Base-by-base conservation (phyloP, 2,888 invertebrate species). In the Pristionchus exspectatus region DNA sequence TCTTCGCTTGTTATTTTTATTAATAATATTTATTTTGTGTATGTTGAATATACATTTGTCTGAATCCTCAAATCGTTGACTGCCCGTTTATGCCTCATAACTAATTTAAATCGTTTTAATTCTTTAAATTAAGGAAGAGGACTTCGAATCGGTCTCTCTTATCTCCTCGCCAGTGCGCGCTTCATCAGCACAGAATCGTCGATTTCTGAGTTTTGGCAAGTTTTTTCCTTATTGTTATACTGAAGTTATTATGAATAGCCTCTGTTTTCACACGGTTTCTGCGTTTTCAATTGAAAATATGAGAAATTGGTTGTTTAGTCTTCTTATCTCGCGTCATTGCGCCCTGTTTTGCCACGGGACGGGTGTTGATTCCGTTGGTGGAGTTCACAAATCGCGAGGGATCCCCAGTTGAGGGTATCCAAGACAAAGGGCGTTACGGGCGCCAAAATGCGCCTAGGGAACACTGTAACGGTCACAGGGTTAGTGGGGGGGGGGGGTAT, bases 141-240 rank as follows among this genome's bases (percentile, higher is more conserved):
- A 91, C 66, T 89, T 90, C 59, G 91, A 91, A 88, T 72, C 90
- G 38, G 91, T 90, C 77, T 91, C 91, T 50, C 91, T 91, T 21
- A 91, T 91, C 72, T 69, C 90, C 44, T 91, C 91, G 63, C 91
- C 91, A 2, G 88, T 87, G 7, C 83, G 90, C 30, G 54, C 33
- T 16, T 44, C 63, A 14, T 74, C 83, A 38, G 72, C 77, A 44
- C 30, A 38, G 33, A 90, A 90, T 69, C 90, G 91, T 5, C 87
- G 90, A 44, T 89, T 89, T 66, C 63, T 59, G 33, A 77, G 69
- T 24, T 87, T 87, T n/a, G 87, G 87, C 69, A 9, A 24, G n/a
- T n/a, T 12, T 69, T 69, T 38, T 44, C 14, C 38, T 44, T 24
- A 77, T 38, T 44, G 2, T 5, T 21, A 74, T 16, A 24, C 24